Evolutionary conservation across 2,888 invertebrate species (phyloP), one percentile per base, ranked within the genome.

Genomic region (Chrysolina americana): DNA sequence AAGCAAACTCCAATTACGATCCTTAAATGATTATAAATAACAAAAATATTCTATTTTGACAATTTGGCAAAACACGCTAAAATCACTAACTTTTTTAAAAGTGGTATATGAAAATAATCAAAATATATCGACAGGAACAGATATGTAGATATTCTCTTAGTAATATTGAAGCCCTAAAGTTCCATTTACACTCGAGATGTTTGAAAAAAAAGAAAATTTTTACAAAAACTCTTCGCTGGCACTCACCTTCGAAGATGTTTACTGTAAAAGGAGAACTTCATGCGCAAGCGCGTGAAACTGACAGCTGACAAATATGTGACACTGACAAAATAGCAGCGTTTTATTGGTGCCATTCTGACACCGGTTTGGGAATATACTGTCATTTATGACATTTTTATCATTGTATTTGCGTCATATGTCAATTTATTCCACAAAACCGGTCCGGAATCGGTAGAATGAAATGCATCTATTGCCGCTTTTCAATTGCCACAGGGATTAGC

Each of bases 161-260:
- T 41, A 72, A 56, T 53, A 62, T 13, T 65, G 17, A 53, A 5
- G 15, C 19, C 65, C 59, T 41, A 76, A 65, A 76, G 65, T 17
- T 10, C 6, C 11, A 66, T 62, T 76, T 74, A 56, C 48, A 47
- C 56, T 36, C 28, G 53, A 68, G 76, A 79, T 77, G 79, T 64
- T 62, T 70, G 2, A 62, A 72, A 79, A 78, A 77, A 68, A 68
- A 64, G 15, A 23, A 64, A 76, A 80, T 80, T 79, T 78, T 64
- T 9, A 44, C 21, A 73, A 77, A 74, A 76, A 65, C 36, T 19
- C 56, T 63, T 68, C 50, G 41, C 50, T 17, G 23, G 75, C 73
- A 81, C 82, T 80, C 78, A 84, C 83, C 82, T 82, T 78, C 19
- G 73, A 75, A 62, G 77, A 78, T 79, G 80, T 82, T 80, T 80